phyloP scores from a whole-genome alignment of 2,797 vertebrate genomes.

The Gambusia yucatana region DNA sequence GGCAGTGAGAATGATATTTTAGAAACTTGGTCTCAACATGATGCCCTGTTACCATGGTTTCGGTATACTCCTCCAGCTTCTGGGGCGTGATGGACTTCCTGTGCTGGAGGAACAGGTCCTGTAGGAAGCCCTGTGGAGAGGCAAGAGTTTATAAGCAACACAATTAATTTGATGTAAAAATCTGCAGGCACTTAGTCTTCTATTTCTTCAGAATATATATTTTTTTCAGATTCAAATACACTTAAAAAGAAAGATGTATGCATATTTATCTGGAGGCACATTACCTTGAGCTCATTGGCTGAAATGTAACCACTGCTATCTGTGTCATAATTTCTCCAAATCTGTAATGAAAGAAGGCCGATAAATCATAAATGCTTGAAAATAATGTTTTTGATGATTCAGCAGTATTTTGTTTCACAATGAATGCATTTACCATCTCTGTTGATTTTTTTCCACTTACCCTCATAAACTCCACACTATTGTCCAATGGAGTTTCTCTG shows the following conservation, averaged over 20 bases:
- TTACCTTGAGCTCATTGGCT: slow-evolving; percentile 85
- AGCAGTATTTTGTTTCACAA: background rate
- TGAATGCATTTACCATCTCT: background rate
- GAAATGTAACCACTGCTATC: slow-evolving; percentile 96
- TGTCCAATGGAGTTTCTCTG: slow-evolving; percentile 89
- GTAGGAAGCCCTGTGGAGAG: slow-evolving; percentile 86
- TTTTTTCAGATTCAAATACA: too few relatives aligned
- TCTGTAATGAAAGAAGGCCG: slow-evolving; percentile 63
- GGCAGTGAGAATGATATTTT: too few relatives aligned
- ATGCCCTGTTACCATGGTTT: slow-evolving; percentile 84
- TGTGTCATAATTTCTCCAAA: slow-evolving; percentile 91
- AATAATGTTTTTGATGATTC: background rate
- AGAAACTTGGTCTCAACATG: background rate
- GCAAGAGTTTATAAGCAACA: background rate
- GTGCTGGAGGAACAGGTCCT: slow-evolving; percentile 89
- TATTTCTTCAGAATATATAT: too few relatives aligned
- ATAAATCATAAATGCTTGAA: background rate
- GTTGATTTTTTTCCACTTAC: slow-evolving; percentile 73
- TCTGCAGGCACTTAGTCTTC: background rate
- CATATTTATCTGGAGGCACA: background rate
- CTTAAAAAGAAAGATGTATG: too few relatives aligned
- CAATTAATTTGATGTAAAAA: background rate
- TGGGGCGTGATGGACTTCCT: slow-evolving; percentile 78
- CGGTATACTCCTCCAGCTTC: slow-evolving; percentile 88
- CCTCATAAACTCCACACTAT: slow-evolving; percentile 96